A percentile compares a stretch with the other conserved stretches of the same genome.
Conservation (phyloP, 2,113 vertebrate species). For the Oreotrochilus melanogaster region DNA sequence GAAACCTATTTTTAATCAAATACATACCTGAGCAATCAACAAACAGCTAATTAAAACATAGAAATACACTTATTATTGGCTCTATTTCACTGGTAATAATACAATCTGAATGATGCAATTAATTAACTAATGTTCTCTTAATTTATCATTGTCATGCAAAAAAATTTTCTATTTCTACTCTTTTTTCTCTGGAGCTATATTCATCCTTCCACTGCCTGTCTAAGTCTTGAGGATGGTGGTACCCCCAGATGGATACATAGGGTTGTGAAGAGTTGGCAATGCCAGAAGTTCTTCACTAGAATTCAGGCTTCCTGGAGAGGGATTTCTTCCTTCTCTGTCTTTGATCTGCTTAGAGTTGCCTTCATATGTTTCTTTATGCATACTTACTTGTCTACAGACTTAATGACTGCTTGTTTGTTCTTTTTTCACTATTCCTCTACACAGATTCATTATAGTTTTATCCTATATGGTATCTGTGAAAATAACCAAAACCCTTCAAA, state of each 20-base stretch:
- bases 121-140: background rate
- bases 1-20: background rate
- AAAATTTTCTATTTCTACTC: background rate
- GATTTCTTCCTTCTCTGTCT: background rate
- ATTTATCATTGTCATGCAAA: background rate
- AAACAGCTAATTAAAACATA: background rate
- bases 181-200: background rate
- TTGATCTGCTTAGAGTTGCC: background rate
- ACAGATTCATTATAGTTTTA: background rate
- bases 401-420: background rate
- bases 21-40: background rate
- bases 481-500: background rate
- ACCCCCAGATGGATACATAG: accelerated
- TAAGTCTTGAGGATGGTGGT: background rate
- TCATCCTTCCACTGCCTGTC: background rate
- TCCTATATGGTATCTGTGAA: background rate
- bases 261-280: accelerated
- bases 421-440: background rate
- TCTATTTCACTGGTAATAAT: background rate
- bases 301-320: background rate
- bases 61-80: background rate
- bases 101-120: background rate
- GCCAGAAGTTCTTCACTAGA: background rate
- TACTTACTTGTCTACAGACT: no score
- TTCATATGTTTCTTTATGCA: background rate